Base-by-base conservation (phyloP, 2,113 vertebrate species). In the Laterallus jamaicensis region DNA sequence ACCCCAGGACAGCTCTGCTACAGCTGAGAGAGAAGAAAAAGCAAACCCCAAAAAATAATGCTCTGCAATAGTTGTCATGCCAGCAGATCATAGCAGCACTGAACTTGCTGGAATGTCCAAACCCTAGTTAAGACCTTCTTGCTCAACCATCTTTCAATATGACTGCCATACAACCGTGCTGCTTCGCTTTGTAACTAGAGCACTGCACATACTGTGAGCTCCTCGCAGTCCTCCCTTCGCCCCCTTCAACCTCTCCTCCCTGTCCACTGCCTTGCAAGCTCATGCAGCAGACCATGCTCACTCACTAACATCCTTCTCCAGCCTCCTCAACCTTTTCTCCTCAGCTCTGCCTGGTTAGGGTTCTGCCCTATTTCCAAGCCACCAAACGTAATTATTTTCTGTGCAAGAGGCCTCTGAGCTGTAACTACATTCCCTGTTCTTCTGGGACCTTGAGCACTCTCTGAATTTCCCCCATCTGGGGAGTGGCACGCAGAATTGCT, bases 401-500 rank as follows among this genome's bases (percentile, higher is more conserved):
- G 26, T 40, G 64, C 22, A 22, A 60, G 39, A 40, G 29, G 28
- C 12, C 35, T 82, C 42, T 67, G 37, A 67, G 67, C 20, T 42
- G 18, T 77, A 37, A 76, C 50, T 50, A 17, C 2, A 1, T 83
- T 81, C 52, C 24, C 15, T 26, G 22, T 17, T 69, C 50, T 6
- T 26, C 39, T 2, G 3, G 11, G 63, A 77, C 35, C 22, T 32
- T 6, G 39, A 88, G 64, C 42, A 9, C 37, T 22, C 37, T 22
- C 50, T 64, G 71, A 42, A 68, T 69, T 64, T 88, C 80, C 24
- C 29, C 1, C 44, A 18, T 31, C 52, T 50, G 29, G 88, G 95
- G 90, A 95, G 92, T 37, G 85, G 95, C 92, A n/a, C 59, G 56
- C 24, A 3, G 73, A 44, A 80, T 75, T 82, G 84, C 85, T 91